Evolutionary conservation across 2,113 vertebrate species (phyloP).

Genomic region (Ochotona curzoniae): DNA sequence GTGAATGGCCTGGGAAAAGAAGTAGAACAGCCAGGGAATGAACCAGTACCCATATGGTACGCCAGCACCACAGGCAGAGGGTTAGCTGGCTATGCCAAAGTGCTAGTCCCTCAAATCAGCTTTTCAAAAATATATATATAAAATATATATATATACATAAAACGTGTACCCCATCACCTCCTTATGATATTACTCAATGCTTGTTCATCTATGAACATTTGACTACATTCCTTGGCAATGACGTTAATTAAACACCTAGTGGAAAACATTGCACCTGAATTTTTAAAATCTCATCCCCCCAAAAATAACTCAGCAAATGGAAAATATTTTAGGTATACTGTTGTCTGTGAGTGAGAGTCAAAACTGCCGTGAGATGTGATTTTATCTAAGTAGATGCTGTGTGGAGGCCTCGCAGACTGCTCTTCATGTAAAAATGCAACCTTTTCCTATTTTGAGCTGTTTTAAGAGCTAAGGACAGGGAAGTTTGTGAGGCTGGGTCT

Average conservation of each 20-base stretch:
- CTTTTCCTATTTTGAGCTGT: not conserved
- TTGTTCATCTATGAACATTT: not conserved
- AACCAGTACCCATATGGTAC: too few species aligned
- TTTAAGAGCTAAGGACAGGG: not conserved
- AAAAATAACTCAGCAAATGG: not conserved
- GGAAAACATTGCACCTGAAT: not conserved
- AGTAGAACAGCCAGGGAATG: too few species aligned
- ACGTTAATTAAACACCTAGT: not conserved
- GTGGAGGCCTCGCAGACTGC: not conserved
- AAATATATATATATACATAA: too few species aligned
- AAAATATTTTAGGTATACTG: not conserved
- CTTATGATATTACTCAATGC: not conserved
- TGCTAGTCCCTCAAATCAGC: too few species aligned
- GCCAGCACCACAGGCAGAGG: too few species aligned
- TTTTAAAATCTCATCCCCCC: not conserved
- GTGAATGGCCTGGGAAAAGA: too few species aligned
- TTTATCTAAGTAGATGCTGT: not conserved
- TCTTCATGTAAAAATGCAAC: constrained; percentile 13
- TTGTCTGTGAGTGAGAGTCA: constrained; percentile 6
- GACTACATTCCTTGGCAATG: constrained; percentile 6
- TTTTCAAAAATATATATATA: not conserved
- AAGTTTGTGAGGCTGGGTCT: not conserved
- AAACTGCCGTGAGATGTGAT: not conserved
- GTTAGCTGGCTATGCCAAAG: too few species aligned
- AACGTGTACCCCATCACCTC: not conserved